phyloP scores from a whole-genome alignment of 2,888 invertebrate species.

The Desoria tigrina region DNA sequence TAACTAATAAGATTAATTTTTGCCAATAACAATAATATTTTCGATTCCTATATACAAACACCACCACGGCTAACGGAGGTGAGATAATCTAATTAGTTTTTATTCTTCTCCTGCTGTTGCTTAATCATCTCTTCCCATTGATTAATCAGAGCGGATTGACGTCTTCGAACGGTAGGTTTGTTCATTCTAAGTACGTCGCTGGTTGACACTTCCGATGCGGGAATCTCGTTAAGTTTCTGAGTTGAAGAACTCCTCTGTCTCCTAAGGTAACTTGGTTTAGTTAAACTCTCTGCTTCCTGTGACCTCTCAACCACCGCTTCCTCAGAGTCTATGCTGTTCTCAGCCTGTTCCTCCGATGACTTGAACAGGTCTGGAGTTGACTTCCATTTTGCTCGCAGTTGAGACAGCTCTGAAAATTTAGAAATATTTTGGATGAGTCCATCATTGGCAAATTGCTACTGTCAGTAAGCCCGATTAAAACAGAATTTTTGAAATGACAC shows the following conservation, averaged over 20 bases:
- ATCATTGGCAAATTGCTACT: background rate
- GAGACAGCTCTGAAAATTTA: constrained; percentile 40
- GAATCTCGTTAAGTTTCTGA: constrained; percentile 24
- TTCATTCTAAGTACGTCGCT: constrained; percentile 11
- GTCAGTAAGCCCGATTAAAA: background rate
- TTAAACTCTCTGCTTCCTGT: constrained; percentile 4
- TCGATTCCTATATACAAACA: too few species aligned
- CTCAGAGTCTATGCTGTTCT: background rate
- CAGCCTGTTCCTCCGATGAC: constrained; percentile 19
- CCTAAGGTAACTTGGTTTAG: constrained; percentile 17
- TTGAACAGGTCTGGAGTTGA: constrained; percentile 44
- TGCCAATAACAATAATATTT: too few species aligned
- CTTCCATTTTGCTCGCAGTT: constrained; percentile 44
- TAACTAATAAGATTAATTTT: too few species aligned
- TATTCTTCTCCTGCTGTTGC: constrained; percentile 41
- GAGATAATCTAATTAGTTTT: constrained; percentile 34
- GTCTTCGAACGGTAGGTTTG: constrained; percentile 32
- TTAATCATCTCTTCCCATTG: constrained; percentile 49
- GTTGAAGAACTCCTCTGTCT: constrained; percentile 21
- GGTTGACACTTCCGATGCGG: constrained; percentile 5
- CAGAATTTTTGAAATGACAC: too few species aligned
- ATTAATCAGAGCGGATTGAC: constrained; percentile 45
- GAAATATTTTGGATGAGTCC: background rate
- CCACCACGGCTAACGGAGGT: too few species aligned
- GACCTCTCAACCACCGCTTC: background rate